These are phyloP conservation scores for Plutomurus gul DNA, from an alignment of 1,140 invertebrate genomes.

Conservation along the genomic window DNA sequence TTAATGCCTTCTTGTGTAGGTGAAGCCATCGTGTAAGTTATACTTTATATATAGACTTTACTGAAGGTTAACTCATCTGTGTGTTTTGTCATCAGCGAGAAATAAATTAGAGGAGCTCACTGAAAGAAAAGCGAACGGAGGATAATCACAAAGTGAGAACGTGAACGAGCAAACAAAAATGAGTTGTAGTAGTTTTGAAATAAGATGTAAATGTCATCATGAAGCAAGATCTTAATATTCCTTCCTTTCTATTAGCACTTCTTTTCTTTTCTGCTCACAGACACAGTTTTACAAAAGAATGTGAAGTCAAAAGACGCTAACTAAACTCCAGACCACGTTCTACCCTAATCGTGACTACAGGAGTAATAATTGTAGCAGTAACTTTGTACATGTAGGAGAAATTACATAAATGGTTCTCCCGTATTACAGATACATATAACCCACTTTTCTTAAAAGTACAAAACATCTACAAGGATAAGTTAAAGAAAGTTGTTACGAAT, in stretches of 20 bases:
- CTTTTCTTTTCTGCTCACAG: neutral
- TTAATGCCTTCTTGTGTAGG: no score
- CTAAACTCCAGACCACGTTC: no score
- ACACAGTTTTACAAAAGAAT: no score
- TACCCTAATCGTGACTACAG: no score
- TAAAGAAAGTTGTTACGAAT: no score
- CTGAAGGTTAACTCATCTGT: neutral
- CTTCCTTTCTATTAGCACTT: neutral
- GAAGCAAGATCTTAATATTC: neutral
- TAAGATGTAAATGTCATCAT: constrained; percentile 15
- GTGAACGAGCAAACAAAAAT: constrained; percentile 11
- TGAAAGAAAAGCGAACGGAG: neutral
- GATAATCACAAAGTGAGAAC: neutral
- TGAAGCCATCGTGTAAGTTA: neutral
- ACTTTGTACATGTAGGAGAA: no score
- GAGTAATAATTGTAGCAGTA: no score
- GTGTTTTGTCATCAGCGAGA: neutral
- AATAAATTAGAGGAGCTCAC: neutral
- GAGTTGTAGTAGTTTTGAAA: constrained; percentile 13
- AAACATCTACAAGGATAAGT: no score
- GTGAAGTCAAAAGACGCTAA: no score
- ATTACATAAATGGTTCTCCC: no score
- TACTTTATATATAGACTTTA: neutral
- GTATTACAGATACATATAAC: no score
- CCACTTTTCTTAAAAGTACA: no score